phyloP scores from a whole-genome alignment of 2,888 invertebrate genomes.

The Shargacucullia verbasci region DNA sequence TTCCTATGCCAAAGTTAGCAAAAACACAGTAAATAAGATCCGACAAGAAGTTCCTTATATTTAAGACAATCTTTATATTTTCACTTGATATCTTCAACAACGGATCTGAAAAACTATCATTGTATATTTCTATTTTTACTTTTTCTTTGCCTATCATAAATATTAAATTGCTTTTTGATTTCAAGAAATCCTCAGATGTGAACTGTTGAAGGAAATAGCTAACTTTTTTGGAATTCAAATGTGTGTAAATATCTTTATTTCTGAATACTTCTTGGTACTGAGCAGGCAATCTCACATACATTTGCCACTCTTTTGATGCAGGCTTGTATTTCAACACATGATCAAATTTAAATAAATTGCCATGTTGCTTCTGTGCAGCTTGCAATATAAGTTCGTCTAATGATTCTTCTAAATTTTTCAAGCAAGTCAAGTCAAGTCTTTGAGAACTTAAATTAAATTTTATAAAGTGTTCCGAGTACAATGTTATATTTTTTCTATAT shows the following conservation, averaged over 20 bases:
- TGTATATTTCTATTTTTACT: constrained; percentile 65
- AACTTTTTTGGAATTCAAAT: constrained; percentile 61
- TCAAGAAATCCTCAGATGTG: constrained; percentile 69
- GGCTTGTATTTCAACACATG: constrained; percentile 38
- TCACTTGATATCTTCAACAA: constrained; percentile 66
- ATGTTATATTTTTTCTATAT: constrained; percentile 63
- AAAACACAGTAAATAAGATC: constrained; percentile 67
- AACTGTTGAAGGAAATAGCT: constrained; percentile 62
- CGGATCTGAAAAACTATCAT: constrained; percentile 70
- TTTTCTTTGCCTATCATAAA: constrained; percentile 66
- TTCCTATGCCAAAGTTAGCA: constrained; percentile 43
- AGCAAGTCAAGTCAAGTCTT: constrained; percentile 29
- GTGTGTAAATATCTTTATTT: constrained; percentile 50
- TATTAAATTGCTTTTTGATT: constrained; percentile 59
- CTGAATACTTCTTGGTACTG: constrained; percentile 65
- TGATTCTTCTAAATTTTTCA: constrained; percentile 59
- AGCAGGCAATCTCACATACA: constrained; percentile 72
- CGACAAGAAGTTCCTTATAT: constrained; percentile 74
- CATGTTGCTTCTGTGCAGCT: constrained; percentile 57
- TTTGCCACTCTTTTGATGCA: constrained; percentile 52
- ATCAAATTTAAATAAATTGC: constrained; percentile 65
- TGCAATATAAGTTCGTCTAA: constrained; percentile 65
- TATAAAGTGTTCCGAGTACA: constrained; percentile 77
- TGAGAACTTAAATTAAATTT: constrained; percentile 53
- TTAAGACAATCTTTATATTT: constrained; percentile 63